Conservation (phyloP, 2,888 invertebrate species). For the Colostygia pectinataria region DNA sequence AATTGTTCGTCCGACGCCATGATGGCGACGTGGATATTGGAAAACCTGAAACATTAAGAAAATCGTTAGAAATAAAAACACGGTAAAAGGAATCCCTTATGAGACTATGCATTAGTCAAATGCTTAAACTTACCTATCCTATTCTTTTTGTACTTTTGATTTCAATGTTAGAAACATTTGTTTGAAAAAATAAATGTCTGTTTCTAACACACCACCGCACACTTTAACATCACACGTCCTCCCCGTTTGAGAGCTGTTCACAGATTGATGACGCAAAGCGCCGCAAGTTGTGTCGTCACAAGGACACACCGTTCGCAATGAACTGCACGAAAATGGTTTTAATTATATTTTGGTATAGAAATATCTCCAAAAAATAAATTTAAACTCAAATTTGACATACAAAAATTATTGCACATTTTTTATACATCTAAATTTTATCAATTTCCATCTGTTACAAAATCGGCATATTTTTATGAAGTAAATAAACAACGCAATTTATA, state of each 20-base stretch:
- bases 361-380: not conserved
- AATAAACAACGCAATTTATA: not conserved
- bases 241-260: conserved; percentile 71
- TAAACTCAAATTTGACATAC: not conserved
- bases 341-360: too few relatives aligned
- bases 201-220: conserved; percentile 60
- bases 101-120: too few relatives aligned
- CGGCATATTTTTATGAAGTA: too few relatives aligned
- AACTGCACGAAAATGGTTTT: conserved; percentile 52
- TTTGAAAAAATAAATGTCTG: conserved; percentile 64
- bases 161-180: conserved; percentile 78
- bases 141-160: conserved; percentile 79
- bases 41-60: conserved; percentile 55
- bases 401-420: conserved; percentile 3
- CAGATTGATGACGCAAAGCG: conserved; percentile 77
- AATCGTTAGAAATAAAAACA: too few relatives aligned
- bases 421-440: too few relatives aligned
- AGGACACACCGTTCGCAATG: conserved; percentile 40
- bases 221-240: conserved; percentile 67
- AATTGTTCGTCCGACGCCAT: conserved; percentile 89
- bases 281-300: conserved; percentile 70
- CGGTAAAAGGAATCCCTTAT: not conserved
- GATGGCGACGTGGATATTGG: conserved; percentile 73
- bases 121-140: conserved; percentile 72
- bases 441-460: too few relatives aligned